Percentiles rank a stretch among this genome's conserved stretches.
Evolutionary conservation across 1,140 invertebrate genomes (phyloP).

Genomic region (Drosophila persimilis): DNA sequence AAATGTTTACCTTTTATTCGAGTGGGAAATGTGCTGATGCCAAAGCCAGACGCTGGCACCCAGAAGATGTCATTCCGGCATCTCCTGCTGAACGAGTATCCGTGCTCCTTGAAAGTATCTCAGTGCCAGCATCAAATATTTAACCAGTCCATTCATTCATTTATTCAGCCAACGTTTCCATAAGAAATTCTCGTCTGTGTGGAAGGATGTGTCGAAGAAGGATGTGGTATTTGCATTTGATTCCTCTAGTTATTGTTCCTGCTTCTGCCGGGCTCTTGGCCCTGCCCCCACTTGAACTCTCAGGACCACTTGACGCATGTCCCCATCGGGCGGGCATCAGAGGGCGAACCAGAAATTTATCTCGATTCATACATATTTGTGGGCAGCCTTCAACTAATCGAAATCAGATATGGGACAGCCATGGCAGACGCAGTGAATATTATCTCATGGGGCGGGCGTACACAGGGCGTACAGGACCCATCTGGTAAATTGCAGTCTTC

Average conservation of each 20-base stretch:
- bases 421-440: background rate
- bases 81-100: background rate
- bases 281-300: constrained; percentile 4
- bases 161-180: constrained; percentile 2
- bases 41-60: constrained; percentile 4
- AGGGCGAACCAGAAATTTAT: constrained; percentile 9
- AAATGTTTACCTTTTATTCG: constrained; percentile 36
- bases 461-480: too few relatives aligned
- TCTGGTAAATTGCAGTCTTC: too few relatives aligned
- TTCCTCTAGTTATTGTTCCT: constrained; percentile 29
- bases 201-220: background rate
- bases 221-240: constrained; percentile 39
- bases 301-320: constrained; percentile 30
- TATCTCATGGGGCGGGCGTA: background rate
- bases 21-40: constrained; percentile 6
- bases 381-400: constrained; percentile 19
- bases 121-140: constrained; percentile 20
- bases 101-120: background rate
- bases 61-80: background rate
- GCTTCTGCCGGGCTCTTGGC: background rate
- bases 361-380: constrained; percentile 22
- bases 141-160: constrained; percentile 1
- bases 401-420: constrained; percentile 12
- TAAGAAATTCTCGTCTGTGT: too few relatives aligned
- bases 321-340: constrained; percentile 8